Evolutionary conservation across 2,888 invertebrate species (phyloP).

Genomic region (Dendrolimus houi): DNA sequence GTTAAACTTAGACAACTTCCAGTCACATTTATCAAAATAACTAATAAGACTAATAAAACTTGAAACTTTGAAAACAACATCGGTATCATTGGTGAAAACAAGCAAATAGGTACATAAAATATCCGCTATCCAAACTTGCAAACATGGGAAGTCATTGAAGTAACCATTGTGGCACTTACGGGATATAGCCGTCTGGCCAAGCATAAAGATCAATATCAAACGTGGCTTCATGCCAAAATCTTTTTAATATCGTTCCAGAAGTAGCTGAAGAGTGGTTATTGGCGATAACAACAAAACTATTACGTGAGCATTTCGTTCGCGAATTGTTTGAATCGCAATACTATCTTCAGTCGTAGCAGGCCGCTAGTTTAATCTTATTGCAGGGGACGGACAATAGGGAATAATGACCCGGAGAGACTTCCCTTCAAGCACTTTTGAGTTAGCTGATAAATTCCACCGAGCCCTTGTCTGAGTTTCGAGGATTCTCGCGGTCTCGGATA

Average conservation of each 20-base stretch:
- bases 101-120: slow-evolving; percentile 51
- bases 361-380: slow-evolving; percentile 65
- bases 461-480: slow-evolving; percentile 44
- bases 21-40: neutral
- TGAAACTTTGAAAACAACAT: slow-evolving; percentile 36
- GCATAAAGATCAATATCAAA: slow-evolving; percentile 73
- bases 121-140: slow-evolving; percentile 52
- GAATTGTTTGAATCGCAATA: slow-evolving; percentile 44
- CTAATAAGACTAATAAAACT: slow-evolving; percentile 17
- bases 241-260: slow-evolving; percentile 72
- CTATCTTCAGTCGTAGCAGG: slow-evolving; percentile 36
- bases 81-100: slow-evolving; percentile 39
- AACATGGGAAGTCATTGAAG: slow-evolving; percentile 73
- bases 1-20: neutral
- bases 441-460: slow-evolving; percentile 53
- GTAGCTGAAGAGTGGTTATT: slow-evolving; percentile 64
- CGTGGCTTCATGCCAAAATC: slow-evolving; percentile 71
- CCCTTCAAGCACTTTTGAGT: slow-evolving; percentile 56
- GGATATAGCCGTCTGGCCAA: slow-evolving; percentile 66
- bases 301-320: slow-evolving; percentile 55
- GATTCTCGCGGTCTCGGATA: slow-evolving; percentile 47
- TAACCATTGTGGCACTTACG: slow-evolving; percentile 62
- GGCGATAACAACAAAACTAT: slow-evolving; percentile 72
- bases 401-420: slow-evolving; percentile 53
- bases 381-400: slow-evolving; percentile 59